Evolutionary conservation across 2,888 invertebrate species (phyloP), one percentile per base, ranked within the genome.

Genomic region (Allacma fusca): DNA sequence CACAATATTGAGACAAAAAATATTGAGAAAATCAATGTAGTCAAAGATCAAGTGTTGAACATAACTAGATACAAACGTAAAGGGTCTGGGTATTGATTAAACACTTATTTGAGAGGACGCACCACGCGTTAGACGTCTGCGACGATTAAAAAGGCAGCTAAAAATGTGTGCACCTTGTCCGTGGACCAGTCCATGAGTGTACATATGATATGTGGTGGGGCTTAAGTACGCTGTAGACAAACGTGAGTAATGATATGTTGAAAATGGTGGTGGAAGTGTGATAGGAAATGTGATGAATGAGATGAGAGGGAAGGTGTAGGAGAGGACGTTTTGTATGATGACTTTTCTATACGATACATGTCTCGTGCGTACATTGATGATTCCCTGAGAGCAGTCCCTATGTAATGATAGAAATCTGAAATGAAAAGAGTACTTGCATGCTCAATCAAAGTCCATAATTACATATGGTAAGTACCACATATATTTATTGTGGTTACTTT

Each of bases 241-340:
- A 44, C 43, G n/a, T 44, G 67, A 67, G 67, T 75, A 75, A 75
- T 75, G 67, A 75, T 67, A 67, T 67, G 75, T 67, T 75, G 34
- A 43, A 67, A 70, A 44, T 44, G 16, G 13, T 44, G 43, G 43
- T 70, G 43, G 44, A 70, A 70, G 23, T 34, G 34, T 44, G 69
- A 70, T 70, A 70, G 69, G 69, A 70, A 28, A 40, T 28, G 24
- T 70, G 26, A 70, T 70, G 69, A 70, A 70, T 70, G 69, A 70
- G 50, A 70, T 70, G 69, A 44, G 34, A 34, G 13, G 44, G 43
- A 44, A 34, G 34, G 34, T 34, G 34, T 34, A 34, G 34, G 34
- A 34, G 34, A 34, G 34, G 34, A 34, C 34, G 34, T 34, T 34
- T 34, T 34, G 34, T 34, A 34, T 21, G 23, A 16, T 62, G 23